These are phyloP conservation scores for Bellardia pandia DNA, from an alignment of 2,888 invertebrate genomes.

Conservation along the genomic window DNA sequence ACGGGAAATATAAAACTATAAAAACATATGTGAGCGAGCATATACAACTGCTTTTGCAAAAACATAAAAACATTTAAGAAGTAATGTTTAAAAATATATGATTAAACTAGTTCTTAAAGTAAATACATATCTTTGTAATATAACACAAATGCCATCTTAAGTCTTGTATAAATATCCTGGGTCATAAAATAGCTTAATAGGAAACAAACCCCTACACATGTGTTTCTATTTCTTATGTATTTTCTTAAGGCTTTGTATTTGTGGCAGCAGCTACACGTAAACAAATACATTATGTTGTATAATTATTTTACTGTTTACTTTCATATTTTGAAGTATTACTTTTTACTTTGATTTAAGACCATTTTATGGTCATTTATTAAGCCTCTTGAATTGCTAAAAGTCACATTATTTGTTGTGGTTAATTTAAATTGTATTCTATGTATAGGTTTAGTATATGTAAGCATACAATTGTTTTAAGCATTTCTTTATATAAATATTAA, in stretches of 20 bases:
- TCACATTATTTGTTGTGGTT: conserved; percentile 73
- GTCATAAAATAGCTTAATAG: conserved; percentile 44
- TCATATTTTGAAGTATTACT: conserved; percentile 66
- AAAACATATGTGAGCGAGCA: conserved; percentile 61
- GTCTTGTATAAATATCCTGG: conserved; percentile 60
- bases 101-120: conserved; percentile 7
- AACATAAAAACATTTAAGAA: conserved; percentile 13
- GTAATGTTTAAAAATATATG: conserved; percentile 20
- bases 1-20: conserved; percentile 50
- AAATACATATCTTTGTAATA: conserved; percentile 3
- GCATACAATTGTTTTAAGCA: conserved; percentile 41
- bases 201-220: conserved; percentile 9
- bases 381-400: conserved; percentile 68
- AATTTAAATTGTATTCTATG: conserved; percentile 57
- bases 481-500: conserved; percentile 32
- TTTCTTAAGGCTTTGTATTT: neutral
- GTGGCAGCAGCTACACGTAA: neutral
- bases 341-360: conserved; percentile 68
- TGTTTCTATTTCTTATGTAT: neutral
- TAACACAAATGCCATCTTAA: conserved; percentile 47
- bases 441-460: neutral
- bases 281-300: conserved; percentile 21
- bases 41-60: neutral
- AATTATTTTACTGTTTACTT: conserved; percentile 60
- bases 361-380: conserved; percentile 67